Percentiles rank a stretch among this genome's conserved stretches.
Conservation (phyloP, 1,140 invertebrate species). For the Bombus huntii region DNA sequence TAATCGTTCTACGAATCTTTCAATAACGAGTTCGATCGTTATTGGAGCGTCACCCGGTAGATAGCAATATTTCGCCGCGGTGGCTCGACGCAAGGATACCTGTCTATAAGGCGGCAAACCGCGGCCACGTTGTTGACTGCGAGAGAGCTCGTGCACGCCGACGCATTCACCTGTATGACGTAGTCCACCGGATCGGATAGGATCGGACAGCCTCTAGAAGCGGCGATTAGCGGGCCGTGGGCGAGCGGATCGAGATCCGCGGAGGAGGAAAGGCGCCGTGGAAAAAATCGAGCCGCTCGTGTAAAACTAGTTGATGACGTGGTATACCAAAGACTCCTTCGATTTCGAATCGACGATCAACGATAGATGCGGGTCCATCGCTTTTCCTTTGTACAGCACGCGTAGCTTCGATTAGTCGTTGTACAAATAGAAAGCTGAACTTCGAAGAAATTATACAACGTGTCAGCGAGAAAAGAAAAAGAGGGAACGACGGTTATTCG, state of each 20-base stretch:
- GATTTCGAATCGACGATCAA: background rate
- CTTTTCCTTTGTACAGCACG: too few relatives aligned
- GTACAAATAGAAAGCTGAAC: background rate
- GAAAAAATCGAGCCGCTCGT: conserved; percentile 53
- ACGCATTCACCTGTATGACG: conserved; percentile 78
- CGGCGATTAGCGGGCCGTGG: conserved; percentile 64
- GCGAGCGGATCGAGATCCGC: conserved; percentile 59
- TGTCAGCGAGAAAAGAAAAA: background rate
- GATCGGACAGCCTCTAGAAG: conserved; percentile 58
- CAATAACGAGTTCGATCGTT: background rate
- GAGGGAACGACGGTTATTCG: too few relatives aligned
- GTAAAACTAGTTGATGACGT: conserved; percentile 68
- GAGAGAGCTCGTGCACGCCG: conserved; percentile 67
- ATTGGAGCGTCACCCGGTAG: conserved; percentile 50
- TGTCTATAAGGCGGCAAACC: conserved; percentile 69
- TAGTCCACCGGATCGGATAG: conserved; percentile 72
- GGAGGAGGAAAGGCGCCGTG: conserved; percentile 68
- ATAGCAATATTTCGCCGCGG: conserved; percentile 50
- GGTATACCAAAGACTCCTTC: conserved; percentile 27
- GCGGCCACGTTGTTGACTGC: conserved; percentile 63
- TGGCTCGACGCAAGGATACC: conserved; percentile 59
- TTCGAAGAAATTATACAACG: background rate
- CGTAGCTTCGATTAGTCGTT: background rate
- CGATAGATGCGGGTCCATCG: background rate
- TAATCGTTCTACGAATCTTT: background rate